Evolutionary conservation across 2,888 invertebrate species (phyloP), one percentile per base, ranked within the genome.

Genomic region (Thera obeliscata): DNA sequence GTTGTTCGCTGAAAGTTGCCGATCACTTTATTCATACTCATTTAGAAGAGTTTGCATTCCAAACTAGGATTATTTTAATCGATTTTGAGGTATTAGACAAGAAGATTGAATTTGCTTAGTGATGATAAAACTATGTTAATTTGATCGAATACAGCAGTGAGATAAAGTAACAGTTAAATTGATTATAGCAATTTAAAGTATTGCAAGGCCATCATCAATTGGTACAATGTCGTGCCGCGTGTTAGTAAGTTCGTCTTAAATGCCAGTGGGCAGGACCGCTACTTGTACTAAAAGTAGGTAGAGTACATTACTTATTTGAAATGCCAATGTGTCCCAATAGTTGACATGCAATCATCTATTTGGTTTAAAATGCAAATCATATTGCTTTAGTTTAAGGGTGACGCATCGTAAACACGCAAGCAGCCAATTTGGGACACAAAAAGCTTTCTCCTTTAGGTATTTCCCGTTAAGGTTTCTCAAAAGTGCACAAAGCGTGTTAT

Each of bases 1-100:
- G 85, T 94, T 94, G 85, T 92, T 94, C 64, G 87, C 95, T 95
- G 90, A 84, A 94, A 94, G 52, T 66, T 61, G 52, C 59, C 69
- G 65, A 56, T 38, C 46, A 63, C 54, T 66, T 76, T 78, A 76
- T 77, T 76, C 8, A 55, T 41, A 60, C 46, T 22, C 41, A 62
- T 61, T 65, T 59, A 38, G 57, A 56, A 55, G 4, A 50, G 36
- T 55, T 55, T 43, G 43, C n/a, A 43, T 62, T 62, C 41, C 0
- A 38, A 41, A 3, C 33, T 56, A 11, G 36, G 38, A 22, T 56
- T 49, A 22, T 62, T 56, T 22, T 12, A n/a, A 52, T 22, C 4
- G 4, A 12, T 57, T 58, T 33, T 61, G 61, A 56, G 9, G 9
- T 46, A 61, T 63, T 48, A 59, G 52, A 52, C 49, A 43, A 43